Conservation (phyloP, 2,113 vertebrate genomes). For the Dicerorhinus sumatrensis region DNA sequence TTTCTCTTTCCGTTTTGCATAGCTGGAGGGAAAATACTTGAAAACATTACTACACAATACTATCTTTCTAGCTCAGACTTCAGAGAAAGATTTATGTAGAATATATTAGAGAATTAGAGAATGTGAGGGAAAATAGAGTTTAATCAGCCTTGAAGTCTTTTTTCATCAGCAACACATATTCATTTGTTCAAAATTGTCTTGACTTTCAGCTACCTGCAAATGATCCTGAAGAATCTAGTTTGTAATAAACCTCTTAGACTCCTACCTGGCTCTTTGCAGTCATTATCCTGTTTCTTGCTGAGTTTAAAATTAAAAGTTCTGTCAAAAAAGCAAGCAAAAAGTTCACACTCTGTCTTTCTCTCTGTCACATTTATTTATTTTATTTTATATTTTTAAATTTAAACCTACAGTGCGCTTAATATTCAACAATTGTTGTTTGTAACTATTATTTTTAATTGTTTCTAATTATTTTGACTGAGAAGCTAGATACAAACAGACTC, state of each 20-base stretch:
- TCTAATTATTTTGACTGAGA: conserved; percentile 61
- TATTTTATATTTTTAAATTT: conserved; percentile 52
- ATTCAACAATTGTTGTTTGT: neutral
- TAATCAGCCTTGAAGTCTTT: conserved; percentile 74
- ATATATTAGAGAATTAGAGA: conserved; percentile 78
- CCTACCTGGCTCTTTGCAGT: conserved; percentile 79
- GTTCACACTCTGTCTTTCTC: rapidly evolving
- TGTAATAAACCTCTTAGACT: conserved; percentile 79
- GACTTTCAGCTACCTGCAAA: conserved; percentile 78
- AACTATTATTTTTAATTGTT: conserved; percentile 22
- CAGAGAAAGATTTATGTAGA: conserved; percentile 80
- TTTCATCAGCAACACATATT: conserved; percentile 75
- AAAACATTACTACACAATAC: conserved; percentile 30
- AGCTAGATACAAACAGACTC: conserved; percentile 64
- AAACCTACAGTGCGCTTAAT: conserved; percentile 26
- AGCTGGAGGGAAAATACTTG: conserved; percentile 35
- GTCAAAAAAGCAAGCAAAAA: conserved; percentile 79
- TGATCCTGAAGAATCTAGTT: conserved; percentile 83
- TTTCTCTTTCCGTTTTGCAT: neutral
- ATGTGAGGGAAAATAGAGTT: conserved; percentile 62
- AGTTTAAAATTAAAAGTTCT: conserved; percentile 86
- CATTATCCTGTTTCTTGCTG: conserved; percentile 82
- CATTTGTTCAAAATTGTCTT: conserved; percentile 79
- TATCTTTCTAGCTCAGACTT: conserved; percentile 56
- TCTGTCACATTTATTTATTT: neutral